phyloP scores from a whole-genome alignment of 2,113 vertebrate genomes.

The Neopipo cinnamomea region DNA sequence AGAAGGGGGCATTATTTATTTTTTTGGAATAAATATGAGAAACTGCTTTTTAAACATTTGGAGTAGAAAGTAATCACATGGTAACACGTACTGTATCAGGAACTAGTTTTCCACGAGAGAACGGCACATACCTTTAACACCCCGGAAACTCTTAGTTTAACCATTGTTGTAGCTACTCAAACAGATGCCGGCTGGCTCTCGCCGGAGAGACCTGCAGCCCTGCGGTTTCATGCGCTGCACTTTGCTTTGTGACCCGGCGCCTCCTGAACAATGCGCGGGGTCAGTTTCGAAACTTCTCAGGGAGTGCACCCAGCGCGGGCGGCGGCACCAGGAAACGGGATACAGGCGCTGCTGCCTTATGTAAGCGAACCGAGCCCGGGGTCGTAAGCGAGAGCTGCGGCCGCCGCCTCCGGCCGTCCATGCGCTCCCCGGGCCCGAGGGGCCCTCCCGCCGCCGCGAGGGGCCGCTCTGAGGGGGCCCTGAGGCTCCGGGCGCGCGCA shows the following conservation, averaged over 20 bases:
- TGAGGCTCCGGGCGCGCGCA: background rate
- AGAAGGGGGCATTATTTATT: background rate
- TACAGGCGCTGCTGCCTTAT: background rate
- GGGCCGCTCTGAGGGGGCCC: background rate
- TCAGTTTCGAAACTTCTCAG: background rate
- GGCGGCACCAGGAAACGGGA: background rate
- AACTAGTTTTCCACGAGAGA: background rate
- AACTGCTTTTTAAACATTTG: background rate
- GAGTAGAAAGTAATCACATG: background rate
- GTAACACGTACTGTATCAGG: fast-evolving
- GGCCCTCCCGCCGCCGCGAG: too few species aligned
- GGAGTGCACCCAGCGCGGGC: background rate
- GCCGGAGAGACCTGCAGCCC: background rate
- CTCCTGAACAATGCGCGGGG: background rate
- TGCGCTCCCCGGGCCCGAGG: background rate
- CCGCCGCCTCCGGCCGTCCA: background rate
- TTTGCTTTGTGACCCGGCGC: background rate
- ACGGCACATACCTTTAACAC: background rate
- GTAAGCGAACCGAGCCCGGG: background rate
- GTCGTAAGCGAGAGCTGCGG: background rate
- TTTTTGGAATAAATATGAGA: background rate
- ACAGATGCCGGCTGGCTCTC: background rate
- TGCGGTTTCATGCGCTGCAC: background rate
- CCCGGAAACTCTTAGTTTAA: background rate
- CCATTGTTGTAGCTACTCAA: background rate